Percentiles rank a stretch among this genome's conserved stretches.
Evolutionary conservation across 2,888 invertebrate genomes (phyloP).

Genomic region (Pyrgus malvae): DNA sequence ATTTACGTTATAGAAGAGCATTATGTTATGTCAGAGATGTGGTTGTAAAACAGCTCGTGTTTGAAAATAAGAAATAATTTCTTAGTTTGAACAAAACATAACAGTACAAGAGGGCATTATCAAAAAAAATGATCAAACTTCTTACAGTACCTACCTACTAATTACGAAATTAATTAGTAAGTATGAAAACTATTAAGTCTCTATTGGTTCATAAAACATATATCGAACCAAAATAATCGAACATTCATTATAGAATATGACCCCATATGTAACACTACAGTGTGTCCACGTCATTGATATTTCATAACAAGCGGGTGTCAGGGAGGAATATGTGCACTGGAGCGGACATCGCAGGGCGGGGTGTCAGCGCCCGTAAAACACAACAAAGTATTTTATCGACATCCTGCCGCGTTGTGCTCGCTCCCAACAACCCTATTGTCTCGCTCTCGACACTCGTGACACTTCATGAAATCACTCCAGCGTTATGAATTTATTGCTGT

Average conservation of each 20-base stretch:
- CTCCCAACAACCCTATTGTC: slow-evolving; percentile 66
- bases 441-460: slow-evolving; percentile 62
- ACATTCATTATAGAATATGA: too few relatives aligned
- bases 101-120: too few relatives aligned
- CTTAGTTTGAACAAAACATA: too few relatives aligned
- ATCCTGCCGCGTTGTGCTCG: slow-evolving; percentile 49
- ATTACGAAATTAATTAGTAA: too few relatives aligned
- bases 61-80: too few relatives aligned
- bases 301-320: slow-evolving; percentile 65
- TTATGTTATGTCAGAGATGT: too few relatives aligned
- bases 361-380: slow-evolving; percentile 68
- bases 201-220: too few relatives aligned
- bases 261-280: not conserved
- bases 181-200: too few relatives aligned
- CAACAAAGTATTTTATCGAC: slow-evolving; percentile 74
- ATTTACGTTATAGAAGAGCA: too few relatives aligned
- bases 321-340: slow-evolving; percentile 46
- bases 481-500: slow-evolving; percentile 60
- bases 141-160: not conserved
- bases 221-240: too few relatives aligned
- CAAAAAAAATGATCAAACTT: too few relatives aligned
- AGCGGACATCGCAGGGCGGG: slow-evolving; percentile 47
- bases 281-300: slow-evolving; percentile 44
- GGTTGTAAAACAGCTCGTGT: too few relatives aligned
- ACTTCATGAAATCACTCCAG: slow-evolving; percentile 70